These are phyloP conservation scores for Frieseomelitta varia DNA, from an alignment of 1,140 invertebrate species.

Conservation along the genomic window DNA sequence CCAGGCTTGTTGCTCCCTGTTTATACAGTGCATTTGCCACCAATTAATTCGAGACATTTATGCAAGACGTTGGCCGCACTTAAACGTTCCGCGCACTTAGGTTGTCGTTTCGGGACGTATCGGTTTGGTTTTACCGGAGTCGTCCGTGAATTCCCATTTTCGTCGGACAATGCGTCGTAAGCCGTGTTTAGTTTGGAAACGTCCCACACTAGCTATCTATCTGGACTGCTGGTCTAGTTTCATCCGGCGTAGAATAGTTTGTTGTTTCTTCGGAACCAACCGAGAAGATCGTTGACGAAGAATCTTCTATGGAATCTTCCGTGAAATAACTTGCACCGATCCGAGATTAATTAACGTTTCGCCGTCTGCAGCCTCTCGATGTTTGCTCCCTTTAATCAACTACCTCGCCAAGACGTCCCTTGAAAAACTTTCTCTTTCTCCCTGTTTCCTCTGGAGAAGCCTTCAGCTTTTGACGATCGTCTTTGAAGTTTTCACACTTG, in stretches of 20 bases:
- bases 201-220: neutral
- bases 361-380: neutral
- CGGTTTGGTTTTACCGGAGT: neutral
- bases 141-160: neutral
- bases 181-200: conserved; percentile 13
- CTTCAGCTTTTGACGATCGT: neutral
- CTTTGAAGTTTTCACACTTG: neutral
- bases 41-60: conserved; percentile 71
- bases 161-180: neutral
- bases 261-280: neutral
- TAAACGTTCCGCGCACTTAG: neutral
- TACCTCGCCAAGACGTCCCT: neutral
- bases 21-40: conserved; percentile 57
- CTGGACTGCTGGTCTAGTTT: neutral
- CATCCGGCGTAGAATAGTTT: neutral
- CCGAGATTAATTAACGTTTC: neutral
- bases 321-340: neutral
- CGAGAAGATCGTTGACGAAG: neutral
- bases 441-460: neutral
- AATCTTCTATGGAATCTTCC: neutral
- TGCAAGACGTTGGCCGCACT: conserved; percentile 6
- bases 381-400: neutral
- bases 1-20: conserved; percentile 43
- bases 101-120: neutral
- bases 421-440: neutral